Base-by-base conservation (phyloP, 35 echinoderm and acorn worm species). In the Holothuria glaberrima region DNA sequence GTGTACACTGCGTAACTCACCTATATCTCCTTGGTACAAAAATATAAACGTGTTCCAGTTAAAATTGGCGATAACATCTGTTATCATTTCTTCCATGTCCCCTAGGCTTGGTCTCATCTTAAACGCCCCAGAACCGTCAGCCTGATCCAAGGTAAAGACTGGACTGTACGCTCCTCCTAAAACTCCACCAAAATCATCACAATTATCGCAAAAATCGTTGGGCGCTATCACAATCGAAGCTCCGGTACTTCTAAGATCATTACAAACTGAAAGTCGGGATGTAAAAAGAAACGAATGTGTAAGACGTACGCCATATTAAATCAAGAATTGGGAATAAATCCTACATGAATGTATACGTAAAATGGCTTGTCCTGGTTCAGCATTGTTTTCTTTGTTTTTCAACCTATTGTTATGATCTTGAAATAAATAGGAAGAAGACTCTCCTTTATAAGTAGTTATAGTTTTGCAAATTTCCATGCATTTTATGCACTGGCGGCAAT, bases 31-130 rank as follows among this genome's bases (percentile, higher is more conserved):
- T 57, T 95, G 89, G 30, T 95, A 91, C 0, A 95, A 14, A 63
- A 92, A 91, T 31, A 95, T 92, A 85, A 95, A 92, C 20, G 89
- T 88, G 3, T 38, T 80, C 93, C 93, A 95, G 5, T 70, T 88
- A 72, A 88, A 92, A 25, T 94, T 90, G 0, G 80, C 58, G 83
- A 92, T 84, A 16, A 95, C 90, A 57, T 90, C 90, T 38, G 81
- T 31, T 3, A 88, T 28, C 13, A 95, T 79, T 35, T 95, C 93
- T 18, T 89, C 20, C 27, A 95, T n/a, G 24, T 95, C 93, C 0
- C 58, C 78, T 1, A 74, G 62, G 18, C 62, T 83, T 27, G 90
- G 90, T 21, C 86, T 70, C 86, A 95, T 89, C 75, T 95, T 95
- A 58, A 92, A 88, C 27, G 93, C 93, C 29, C 57, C 41, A 0